Evolutionary conservation across 2,888 invertebrate genomes (phyloP), one percentile per base, ranked within the genome.

Genomic region (Drosophila helvetica): DNA sequence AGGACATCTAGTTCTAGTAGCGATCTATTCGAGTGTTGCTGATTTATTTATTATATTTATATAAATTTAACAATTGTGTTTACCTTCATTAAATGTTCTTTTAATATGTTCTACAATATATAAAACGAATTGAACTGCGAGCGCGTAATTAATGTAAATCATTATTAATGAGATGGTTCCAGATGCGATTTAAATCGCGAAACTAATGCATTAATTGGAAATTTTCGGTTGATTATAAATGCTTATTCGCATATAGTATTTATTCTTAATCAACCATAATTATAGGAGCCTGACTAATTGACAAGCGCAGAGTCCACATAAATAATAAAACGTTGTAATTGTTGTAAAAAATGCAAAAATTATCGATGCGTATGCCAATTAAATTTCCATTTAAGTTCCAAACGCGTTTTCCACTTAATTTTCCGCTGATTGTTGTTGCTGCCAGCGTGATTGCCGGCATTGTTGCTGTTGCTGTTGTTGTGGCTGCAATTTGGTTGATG

Each of bases 361-460:
- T 83, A 86, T 80, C 79, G 69, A 80, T 69, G 75, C 79, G 71
- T 42, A 63, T 75, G 74, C 75, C 83, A 83, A 86, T 86, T 86
- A 80, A 79, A 86, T 77, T 86, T 64, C 45, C 74, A 80, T 86
- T 86, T 83, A 75, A 82, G 62, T 62, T 67, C 53, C 72, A 57
- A 57, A 48, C 62, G 56, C 64, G 48, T 59, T 57, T 51, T 63
- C 22, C 50, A 18, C 64, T 64, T 66, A 54, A 55, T 56, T 68
- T 66, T 60, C 43, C n/a, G 22, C 50, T 58, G 30, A 52, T 70
- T 68, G 57, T 59, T 53, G 27, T 57, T 38, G 60, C n/a, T 50
- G 50, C 43, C 54, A 38, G 25, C 48, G 52, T 67, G 56, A 67
- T 57, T 69, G 63, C 72, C 55, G 54, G 65, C 61, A 61, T 65